phyloP scores from a whole-genome alignment of 1,140 invertebrate species.

The Zelostemma sp. region DNA sequence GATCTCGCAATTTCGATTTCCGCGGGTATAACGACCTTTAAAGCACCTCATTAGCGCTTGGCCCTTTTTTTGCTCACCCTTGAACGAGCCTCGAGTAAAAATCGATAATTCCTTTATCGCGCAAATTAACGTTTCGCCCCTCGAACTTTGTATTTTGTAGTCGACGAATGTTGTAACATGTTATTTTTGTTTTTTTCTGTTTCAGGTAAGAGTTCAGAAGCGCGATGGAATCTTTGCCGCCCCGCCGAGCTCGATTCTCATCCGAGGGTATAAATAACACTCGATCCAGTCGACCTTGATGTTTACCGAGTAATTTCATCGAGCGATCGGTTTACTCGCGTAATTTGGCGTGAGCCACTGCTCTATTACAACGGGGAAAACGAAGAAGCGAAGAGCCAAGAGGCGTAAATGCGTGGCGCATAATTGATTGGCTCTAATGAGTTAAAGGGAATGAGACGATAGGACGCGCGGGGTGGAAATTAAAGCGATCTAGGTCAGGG shows the following conservation, averaged over 20 bases:
- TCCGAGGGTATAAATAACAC: conserved; percentile 6
- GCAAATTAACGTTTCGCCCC: conserved; percentile 68
- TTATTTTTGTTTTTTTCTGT: conserved; percentile 20
- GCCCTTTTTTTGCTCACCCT: conserved; percentile 53
- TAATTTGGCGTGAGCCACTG: neutral
- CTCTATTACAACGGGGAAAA: conserved; percentile 9
- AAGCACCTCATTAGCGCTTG: conserved; percentile 38
- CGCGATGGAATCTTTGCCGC: neutral
- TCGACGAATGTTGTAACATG: neutral
- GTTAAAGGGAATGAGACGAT: conserved; percentile 65
- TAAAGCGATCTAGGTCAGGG: conserved; percentile 67
- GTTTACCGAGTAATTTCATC: conserved; percentile 31
- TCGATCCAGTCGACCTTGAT: conserved; percentile 34
- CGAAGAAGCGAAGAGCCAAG: conserved; percentile 28
- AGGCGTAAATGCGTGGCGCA: conserved; percentile 53
- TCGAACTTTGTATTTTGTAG: no score
- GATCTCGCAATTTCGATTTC: conserved; percentile 28
- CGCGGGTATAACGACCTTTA: conserved; percentile 23
- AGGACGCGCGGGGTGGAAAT: conserved; percentile 57
- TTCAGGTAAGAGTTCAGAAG: conserved; percentile 34
- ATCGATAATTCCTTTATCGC: conserved; percentile 70
- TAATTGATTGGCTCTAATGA: conserved; percentile 68
- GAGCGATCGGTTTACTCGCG: conserved; percentile 2
- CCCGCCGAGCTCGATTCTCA: neutral
- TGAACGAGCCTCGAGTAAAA: conserved; percentile 65